Evolutionary conservation across 2,888 invertebrate genomes (phyloP).

Genomic region (Caenorhabditis sp.): DNA sequence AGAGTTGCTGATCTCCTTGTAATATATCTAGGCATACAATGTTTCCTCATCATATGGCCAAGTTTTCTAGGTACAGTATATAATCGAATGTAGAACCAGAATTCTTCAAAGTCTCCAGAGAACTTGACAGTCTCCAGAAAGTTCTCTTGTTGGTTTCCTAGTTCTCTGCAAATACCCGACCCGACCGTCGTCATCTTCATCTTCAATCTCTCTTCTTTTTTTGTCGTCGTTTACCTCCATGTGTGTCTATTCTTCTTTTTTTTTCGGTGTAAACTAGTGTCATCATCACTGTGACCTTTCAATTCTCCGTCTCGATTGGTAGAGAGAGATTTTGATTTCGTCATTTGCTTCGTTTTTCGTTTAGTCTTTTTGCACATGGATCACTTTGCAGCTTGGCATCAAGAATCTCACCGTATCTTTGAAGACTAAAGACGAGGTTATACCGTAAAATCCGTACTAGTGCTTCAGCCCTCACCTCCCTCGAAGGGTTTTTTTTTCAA

Average conservation of each 20-base stretch:
- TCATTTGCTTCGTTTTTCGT: not conserved
- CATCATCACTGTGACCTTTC: conserved; percentile 28
- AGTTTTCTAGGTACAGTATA: not conserved
- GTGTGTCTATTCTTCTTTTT: conserved; percentile 23
- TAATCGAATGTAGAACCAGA: not conserved
- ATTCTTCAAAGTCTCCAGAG: too few species aligned
- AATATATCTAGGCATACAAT: too few species aligned
- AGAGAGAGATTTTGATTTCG: conserved; percentile 15
- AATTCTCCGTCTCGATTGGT: not conserved
- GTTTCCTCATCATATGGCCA: not conserved
- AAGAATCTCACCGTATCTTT: too few species aligned
- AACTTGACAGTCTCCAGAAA: too few species aligned
- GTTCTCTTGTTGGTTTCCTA: not conserved
- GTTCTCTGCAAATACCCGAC: conserved; percentile 3
- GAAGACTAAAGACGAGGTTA: too few species aligned
- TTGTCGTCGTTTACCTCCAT: conserved; percentile 23
- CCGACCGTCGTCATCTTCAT: conserved; percentile 23
- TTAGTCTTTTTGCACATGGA: not conserved
- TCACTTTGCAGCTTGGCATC: too few species aligned
- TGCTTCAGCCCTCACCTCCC: too few species aligned
- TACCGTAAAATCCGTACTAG: too few species aligned
- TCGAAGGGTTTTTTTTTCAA: too few species aligned
- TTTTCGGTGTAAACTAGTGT: conserved; percentile 42
- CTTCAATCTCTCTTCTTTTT: conserved; percentile 16
- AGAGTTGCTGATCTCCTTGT: too few species aligned